phyloP scores from a whole-genome alignment of 2,113 vertebrate species.

The Callospermophilus lateralis region DNA sequence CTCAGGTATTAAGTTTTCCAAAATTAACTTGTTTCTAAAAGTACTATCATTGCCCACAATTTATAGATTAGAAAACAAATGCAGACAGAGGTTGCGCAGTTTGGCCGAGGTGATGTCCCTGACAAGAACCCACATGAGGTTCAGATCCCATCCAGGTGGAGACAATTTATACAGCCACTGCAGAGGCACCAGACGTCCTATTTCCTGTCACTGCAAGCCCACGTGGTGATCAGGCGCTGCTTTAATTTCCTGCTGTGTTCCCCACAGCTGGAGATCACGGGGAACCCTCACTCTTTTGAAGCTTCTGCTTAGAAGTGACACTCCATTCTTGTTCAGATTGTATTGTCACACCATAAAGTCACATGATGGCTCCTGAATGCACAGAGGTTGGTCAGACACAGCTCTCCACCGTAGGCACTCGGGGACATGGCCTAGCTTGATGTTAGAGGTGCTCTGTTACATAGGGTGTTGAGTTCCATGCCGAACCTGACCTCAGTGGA shows the following conservation, averaged over 20 bases:
- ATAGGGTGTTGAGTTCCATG: background rate
- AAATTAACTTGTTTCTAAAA: background rate
- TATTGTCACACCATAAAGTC: background rate
- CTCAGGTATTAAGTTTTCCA: background rate
- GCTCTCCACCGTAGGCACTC: fast-evolving
- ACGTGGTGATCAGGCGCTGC: fast-evolving
- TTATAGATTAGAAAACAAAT: background rate
- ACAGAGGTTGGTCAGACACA: background rate
- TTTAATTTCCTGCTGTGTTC: background rate
- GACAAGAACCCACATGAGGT: background rate
- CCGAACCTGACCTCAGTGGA: background rate
- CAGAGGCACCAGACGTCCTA: fast-evolving
- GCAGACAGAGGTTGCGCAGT: background rate
- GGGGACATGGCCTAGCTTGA: background rate
- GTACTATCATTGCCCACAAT: background rate
- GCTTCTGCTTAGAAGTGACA: background rate
- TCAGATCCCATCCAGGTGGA: background rate
- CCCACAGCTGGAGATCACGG: fast-evolving
- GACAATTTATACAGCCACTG: background rate
- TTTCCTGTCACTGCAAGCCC: background rate
- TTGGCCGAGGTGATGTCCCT: background rate
- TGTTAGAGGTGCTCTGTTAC: background rate
- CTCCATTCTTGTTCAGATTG: background rate
- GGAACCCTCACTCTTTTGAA: background rate
- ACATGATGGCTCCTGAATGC: background rate